Percentiles rank a stretch among this genome's conserved stretches.
phyloP scores from a whole-genome alignment of 2,888 invertebrate species.

The Molanna angustata region DNA sequence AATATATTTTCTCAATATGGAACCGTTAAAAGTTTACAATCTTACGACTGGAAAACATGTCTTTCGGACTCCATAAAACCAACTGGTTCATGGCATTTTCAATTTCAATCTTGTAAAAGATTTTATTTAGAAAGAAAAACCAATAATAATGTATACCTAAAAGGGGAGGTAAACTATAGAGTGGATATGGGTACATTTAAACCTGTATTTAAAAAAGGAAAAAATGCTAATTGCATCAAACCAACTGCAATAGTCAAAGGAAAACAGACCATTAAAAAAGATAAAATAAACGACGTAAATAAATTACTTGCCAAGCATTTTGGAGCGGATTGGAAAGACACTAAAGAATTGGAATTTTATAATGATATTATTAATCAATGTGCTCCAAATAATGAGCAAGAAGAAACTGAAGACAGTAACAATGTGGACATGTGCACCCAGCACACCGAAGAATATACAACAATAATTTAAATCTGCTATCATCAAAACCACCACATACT shows the following conservation, averaged over 20 bases:
- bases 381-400: no score
- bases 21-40: neutral
- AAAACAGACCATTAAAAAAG: neutral
- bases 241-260: neutral
- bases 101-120: neutral
- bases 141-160: neutral
- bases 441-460: no score
- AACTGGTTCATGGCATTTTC: neutral
- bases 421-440: no score
- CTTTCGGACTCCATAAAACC: neutral
- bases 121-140: neutral
- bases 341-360: no score
- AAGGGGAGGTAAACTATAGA: neutral
- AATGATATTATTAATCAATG: no score
- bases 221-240: neutral
- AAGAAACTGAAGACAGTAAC: no score
- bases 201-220: neutral
- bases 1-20: neutral
- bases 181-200: neutral
- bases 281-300: neutral
- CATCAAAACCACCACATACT: no score
- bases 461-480: no score
- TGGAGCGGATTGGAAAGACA: neutral
- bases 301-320: neutral
- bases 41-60: neutral